phyloP scores from a whole-genome alignment of 2,888 invertebrate species.

The Drosophila subquinaria region DNA sequence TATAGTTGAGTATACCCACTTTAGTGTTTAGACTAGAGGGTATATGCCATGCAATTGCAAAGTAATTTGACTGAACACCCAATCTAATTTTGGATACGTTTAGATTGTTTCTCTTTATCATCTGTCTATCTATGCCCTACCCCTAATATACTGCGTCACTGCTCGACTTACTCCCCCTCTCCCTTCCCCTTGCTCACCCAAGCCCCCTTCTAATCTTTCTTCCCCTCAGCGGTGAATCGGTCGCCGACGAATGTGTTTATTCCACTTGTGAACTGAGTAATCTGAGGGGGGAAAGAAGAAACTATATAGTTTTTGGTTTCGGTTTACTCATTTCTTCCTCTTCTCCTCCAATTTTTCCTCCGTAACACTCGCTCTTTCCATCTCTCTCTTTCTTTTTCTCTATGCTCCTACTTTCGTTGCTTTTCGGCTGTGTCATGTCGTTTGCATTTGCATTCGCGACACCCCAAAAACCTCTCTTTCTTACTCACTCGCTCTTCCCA shows the following conservation, averaged over 20 bases:
- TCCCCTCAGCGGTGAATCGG: background rate
- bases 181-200: too few species aligned
- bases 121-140: background rate
- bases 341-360: background rate
- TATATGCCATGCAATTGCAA: constrained; percentile 16
- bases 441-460: constrained; percentile 29
- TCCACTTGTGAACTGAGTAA: constrained; percentile 7
- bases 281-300: background rate
- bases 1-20: background rate
- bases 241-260: constrained; percentile 7
- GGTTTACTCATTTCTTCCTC: constrained; percentile 1
- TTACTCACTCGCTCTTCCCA: background rate
- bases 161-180: background rate
- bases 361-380: background rate
- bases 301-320: constrained; percentile 14
- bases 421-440: constrained; percentile 44
- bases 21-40: background rate
- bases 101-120: background rate
- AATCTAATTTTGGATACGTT: constrained; percentile 14
- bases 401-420: background rate
- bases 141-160: background rate
- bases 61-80: constrained; percentile 4
- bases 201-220: background rate
- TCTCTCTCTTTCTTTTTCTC: background rate
- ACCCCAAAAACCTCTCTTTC: constrained; percentile 1